Conservation (phyloP, 2,113 vertebrate species). For the Halichoerus grypus region DNA sequence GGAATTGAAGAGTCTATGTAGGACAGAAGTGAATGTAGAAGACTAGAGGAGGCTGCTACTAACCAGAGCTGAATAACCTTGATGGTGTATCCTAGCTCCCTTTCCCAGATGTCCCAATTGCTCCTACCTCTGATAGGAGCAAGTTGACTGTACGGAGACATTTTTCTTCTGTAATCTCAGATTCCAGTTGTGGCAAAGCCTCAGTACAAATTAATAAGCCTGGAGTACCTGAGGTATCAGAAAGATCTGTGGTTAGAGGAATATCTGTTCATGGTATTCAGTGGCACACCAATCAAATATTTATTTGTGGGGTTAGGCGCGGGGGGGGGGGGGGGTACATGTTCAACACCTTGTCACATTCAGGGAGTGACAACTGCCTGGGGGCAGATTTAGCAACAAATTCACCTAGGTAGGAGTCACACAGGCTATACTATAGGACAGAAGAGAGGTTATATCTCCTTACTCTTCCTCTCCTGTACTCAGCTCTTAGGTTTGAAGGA, state of each 20-base stretch:
- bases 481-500: background rate
- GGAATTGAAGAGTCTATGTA: background rate
- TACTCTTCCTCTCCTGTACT: background rate
- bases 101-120: background rate
- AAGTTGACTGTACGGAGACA: background rate
- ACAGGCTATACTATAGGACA: background rate
- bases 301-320: background rate
- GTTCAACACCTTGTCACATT: background rate
- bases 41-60: background rate
- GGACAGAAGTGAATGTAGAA: background rate
- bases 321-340: background rate
- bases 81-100: background rate
- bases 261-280: background rate
- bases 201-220: background rate
- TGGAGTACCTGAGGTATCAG: background rate
- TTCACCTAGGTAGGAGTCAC: background rate
- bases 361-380: background rate
- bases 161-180: background rate
- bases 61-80: background rate
- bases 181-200: background rate
- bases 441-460: background rate
- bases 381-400: background rate
- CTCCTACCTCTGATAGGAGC: background rate
- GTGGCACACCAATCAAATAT: background rate
- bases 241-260: background rate